A percentile compares a stretch with the other conserved stretches of the same genome.
phyloP scores from a whole-genome alignment of 30 jellyfish, hydroid and myxozoan genomes.

The Aurelia sp. region DNA sequence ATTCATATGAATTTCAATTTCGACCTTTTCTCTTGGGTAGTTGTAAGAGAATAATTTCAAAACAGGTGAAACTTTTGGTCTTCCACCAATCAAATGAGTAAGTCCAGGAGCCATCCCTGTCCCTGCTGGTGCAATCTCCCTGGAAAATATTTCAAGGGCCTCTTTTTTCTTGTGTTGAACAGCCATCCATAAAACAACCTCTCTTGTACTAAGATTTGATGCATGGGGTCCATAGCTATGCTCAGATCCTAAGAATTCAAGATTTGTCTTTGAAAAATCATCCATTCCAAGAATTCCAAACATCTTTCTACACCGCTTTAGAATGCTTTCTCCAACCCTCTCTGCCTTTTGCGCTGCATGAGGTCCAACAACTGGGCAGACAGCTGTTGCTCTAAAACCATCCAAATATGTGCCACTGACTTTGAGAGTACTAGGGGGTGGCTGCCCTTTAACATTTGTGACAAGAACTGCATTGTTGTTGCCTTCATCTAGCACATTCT shows the following conservation, averaged over 20 bases:
- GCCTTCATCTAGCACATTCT: slow-evolving; percentile 45
- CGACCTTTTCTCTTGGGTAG: slow-evolving; percentile 77
- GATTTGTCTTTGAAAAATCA: slow-evolving; percentile 41
- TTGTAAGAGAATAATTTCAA: slow-evolving; percentile 65
- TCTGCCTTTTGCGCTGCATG: slow-evolving; percentile 87
- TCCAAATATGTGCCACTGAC: slow-evolving; percentile 92
- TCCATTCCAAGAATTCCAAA: slow-evolving; percentile 30
- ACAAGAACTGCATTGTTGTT: slow-evolving; percentile 69
- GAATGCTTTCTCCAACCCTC: slow-evolving; percentile 85
- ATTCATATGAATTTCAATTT: slow-evolving; percentile 71
- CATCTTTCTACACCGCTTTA: slow-evolving; percentile 63
- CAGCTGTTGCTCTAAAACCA: slow-evolving; percentile 92
- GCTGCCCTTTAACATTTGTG: slow-evolving; percentile 67
- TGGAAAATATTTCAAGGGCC: slow-evolving; percentile 85
- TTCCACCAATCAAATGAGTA: slow-evolving; percentile 89
- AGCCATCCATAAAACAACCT: slow-evolving; percentile 89
- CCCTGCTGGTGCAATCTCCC: slow-evolving; percentile 98
- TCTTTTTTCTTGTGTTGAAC: slow-evolving; percentile 80
- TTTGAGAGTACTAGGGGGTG: slow-evolving; percentile 70
- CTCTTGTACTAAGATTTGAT: slow-evolving; percentile 53
- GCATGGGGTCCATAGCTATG: slow-evolving; percentile 64
- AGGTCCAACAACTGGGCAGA: slow-evolving; percentile 93
- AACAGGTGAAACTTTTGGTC: slow-evolving; percentile 96
- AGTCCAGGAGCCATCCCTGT: slow-evolving; percentile 99
- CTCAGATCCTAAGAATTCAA: slow-evolving; percentile 64